These are phyloP conservation scores for Cheilinus undulatus DNA, from an alignment of 2,113 vertebrate genomes.

Conservation along the genomic window DNA sequence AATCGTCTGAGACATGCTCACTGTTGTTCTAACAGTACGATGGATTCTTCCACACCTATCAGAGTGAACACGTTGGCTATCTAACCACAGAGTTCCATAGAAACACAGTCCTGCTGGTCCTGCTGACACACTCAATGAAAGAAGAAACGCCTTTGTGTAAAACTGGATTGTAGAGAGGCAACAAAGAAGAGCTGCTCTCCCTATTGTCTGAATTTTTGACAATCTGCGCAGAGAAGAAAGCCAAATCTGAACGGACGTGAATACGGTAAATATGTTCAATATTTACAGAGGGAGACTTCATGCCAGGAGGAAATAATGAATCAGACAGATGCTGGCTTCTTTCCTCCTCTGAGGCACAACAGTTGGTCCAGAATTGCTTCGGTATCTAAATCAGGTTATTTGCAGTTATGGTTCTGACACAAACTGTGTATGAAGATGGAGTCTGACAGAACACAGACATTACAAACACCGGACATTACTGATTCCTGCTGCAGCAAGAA, in stretches of 20 bases:
- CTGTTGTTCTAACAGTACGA: too few species aligned
- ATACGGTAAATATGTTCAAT: background rate
- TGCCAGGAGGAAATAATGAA: conserved; percentile 14
- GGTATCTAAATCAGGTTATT: background rate
- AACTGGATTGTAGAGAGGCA: conserved; percentile 22
- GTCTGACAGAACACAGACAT: too few species aligned
- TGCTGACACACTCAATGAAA: background rate
- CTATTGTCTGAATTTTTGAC: conserved; percentile 11
- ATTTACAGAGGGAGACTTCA: conserved; percentile 24
- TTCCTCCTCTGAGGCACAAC: background rate
- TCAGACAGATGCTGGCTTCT: conserved; percentile 4
- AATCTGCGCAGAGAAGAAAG: conserved; percentile 1
- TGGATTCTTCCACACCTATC: too few species aligned
- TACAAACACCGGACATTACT: background rate
- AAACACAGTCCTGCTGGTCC: background rate
- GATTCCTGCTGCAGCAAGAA: too few species aligned
- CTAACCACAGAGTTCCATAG: background rate
- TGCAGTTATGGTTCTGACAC: background rate
- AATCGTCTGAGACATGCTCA: too few species aligned
- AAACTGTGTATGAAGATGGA: background rate
- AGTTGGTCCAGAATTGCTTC: conserved; percentile 5
- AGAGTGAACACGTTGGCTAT: too few species aligned
- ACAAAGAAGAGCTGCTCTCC: background rate
- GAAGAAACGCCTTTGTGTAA: background rate
- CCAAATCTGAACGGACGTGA: conserved; percentile 4